These are phyloP conservation scores for Caenorhabditis virilis DNA, from an alignment of 2,888 invertebrate species.

Conservation along the genomic window DNA sequence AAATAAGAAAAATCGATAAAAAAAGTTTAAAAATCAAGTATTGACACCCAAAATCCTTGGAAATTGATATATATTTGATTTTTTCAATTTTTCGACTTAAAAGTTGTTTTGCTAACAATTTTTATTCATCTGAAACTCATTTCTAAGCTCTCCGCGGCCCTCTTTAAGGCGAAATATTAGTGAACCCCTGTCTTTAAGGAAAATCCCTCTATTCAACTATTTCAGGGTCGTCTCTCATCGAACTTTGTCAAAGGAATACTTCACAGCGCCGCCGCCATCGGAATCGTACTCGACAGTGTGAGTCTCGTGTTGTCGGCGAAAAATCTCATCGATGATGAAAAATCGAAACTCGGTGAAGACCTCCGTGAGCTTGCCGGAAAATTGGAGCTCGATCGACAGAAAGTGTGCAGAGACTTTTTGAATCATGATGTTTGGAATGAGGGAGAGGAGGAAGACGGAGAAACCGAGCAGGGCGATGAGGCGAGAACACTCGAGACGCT, in stretches of 20 bases:
- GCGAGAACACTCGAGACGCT: too few relatives aligned
- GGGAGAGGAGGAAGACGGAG: conserved; percentile 14
- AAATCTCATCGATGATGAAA: conserved; percentile 19
- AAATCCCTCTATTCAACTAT: too few relatives aligned
- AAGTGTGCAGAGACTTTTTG: conserved; percentile 35
- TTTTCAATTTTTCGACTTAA: too few relatives aligned
- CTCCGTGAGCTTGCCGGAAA: conserved; percentile 27
- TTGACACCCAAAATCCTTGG: too few relatives aligned
- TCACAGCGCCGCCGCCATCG: conserved; percentile 46
- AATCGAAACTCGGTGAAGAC: conserved; percentile 31
- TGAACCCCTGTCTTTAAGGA: too few relatives aligned
- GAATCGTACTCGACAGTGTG: conserved; percentile 42
- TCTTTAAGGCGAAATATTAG: too few relatives aligned
- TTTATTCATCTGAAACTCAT: too few relatives aligned
- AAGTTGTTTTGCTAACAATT: too few relatives aligned
- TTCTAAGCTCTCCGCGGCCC: too few relatives aligned
- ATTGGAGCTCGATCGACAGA: conserved; percentile 37
- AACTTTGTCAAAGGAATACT: conserved; percentile 42
- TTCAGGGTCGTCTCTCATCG: conserved; percentile 43
- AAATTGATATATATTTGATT: too few relatives aligned
- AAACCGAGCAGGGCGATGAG: neutral
- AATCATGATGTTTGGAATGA: conserved; percentile 36
- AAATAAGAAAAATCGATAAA: too few relatives aligned
- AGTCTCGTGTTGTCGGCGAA: conserved; percentile 39
- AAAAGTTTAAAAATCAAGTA: too few relatives aligned